Base-by-base conservation (phyloP, 2,113 vertebrate genomes). In the Zosterops pallidus region DNA sequence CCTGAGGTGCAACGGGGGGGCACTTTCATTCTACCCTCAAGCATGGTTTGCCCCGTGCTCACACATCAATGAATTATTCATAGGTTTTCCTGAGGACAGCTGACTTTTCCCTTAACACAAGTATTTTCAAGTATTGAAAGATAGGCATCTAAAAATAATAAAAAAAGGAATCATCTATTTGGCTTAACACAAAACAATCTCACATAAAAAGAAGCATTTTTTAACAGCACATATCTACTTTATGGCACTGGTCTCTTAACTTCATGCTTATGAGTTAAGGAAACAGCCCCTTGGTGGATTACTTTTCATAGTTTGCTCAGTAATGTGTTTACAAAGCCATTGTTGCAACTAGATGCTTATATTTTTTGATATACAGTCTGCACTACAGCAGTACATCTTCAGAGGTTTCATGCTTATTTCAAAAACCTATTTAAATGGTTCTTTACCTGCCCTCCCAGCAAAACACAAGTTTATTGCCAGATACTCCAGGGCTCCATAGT, bases 281-380 rank as follows among this genome's bases (percentile, higher is more conserved):
- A 97, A 98, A 98, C 86, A 86, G 94, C 91, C 94, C 97, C 97
- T 98, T 74, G 5, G 97, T 98, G 97, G 94, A 96, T 98, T 97
- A 95, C 94, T 97, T 98, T 97, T 98, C 97, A 98, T 96, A 96
- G 97, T 97, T 97, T 94, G 89, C 86, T 97, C 96, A 91, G 94
- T 87, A 97, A 97, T 96, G 71, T 96, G 96, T 98, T 98, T 97
- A 97, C 96, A 97, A 97, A 97, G 86, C 95, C 93, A 95, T 74
- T 96, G 95, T 96, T 98, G 93, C 71, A 96, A 95, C 77, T 94
- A 92, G 29, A 68, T 96, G 95, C 94, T 97, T 96, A 96, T 82
- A 95, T 95, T 95, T 97, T 97, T 97, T 97, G 97, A 98, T 97
- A 96, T 97, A 97, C 53, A 93, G 88, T 89, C 62, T 60, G 64